Conservation (phyloP, 53 echinoderm and acorn worm genomes). For the Antedon mediterranea region DNA sequence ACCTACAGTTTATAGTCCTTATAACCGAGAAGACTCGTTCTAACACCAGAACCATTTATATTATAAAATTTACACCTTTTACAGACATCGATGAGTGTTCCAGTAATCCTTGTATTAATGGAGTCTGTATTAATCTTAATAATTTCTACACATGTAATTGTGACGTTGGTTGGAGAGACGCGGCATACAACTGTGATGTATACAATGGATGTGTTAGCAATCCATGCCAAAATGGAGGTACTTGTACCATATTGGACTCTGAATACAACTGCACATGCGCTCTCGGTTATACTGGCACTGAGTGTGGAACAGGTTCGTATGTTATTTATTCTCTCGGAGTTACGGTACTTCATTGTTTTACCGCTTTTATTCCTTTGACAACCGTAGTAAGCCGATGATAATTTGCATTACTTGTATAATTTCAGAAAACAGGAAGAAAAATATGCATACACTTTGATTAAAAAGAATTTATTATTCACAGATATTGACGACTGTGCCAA, state of each 20-base stretch:
- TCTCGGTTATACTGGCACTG: not conserved
- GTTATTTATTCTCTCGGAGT: too few relatives aligned
- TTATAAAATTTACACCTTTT: slow-evolving; percentile 1
- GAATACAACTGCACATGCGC: not conserved
- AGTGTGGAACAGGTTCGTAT: not conserved
- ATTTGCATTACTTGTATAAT: too few relatives aligned
- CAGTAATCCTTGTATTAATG: slow-evolving; percentile 55
- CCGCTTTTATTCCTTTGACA: too few relatives aligned
- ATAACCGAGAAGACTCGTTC: too few relatives aligned
- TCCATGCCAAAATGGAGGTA: slow-evolving; percentile 4
- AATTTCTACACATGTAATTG: slow-evolving; percentile 66
- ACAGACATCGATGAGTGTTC: slow-evolving; percentile 68
- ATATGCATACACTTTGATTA: too few relatives aligned
- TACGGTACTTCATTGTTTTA: too few relatives aligned
- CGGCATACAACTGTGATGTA: slow-evolving; percentile 45
- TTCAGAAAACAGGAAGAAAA: too few relatives aligned
- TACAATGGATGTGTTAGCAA: slow-evolving; percentile 37
- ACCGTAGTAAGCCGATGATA: too few relatives aligned
- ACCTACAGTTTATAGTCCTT: too few relatives aligned
- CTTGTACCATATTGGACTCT: not conserved
- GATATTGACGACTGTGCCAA: slow-evolving; percentile 54
- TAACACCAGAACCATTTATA: too few relatives aligned
- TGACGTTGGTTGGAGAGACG: slow-evolving; percentile 49
- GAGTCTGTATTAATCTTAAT: slow-evolving; percentile 42
- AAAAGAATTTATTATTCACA: slow-evolving; percentile 4